These are phyloP conservation scores for Sebastes jordani DNA, from an alignment of 2,797 vertebrate species.

Conservation along the genomic window DNA sequence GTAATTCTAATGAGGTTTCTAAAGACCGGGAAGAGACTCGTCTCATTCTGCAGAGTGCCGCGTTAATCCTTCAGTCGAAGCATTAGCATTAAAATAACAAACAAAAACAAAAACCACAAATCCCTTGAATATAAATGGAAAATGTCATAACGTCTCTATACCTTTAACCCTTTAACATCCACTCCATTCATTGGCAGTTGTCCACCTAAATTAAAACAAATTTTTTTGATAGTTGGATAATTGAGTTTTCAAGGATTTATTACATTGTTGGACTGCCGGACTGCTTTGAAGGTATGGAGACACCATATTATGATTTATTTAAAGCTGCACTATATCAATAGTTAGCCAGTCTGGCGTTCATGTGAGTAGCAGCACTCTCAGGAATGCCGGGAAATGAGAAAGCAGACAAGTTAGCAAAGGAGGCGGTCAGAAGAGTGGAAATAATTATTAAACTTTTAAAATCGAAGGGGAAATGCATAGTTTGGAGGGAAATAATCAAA, in stretches of 20 bases:
- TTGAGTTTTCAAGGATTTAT: neutral
- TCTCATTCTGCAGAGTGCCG: neutral
- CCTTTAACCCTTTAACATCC: neutral
- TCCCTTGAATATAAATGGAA: neutral
- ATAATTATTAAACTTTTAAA: too few species aligned
- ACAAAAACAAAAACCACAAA: neutral
- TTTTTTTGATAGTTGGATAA: neutral
- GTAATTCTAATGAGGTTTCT: neutral
- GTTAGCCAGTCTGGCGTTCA: too few species aligned
- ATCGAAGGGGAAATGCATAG: rapidly evolving
- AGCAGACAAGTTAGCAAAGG: too few species aligned
- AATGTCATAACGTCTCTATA: neutral
- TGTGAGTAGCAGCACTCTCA: too few species aligned
- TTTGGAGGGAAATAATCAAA: too few species aligned
- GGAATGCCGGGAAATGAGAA: too few species aligned
- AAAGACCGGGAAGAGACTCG: neutral
- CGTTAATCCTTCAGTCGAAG: neutral
- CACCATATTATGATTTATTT: neutral
- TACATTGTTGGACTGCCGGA: too few species aligned
- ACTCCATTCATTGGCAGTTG: neutral
- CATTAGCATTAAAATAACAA: conserved; percentile 2
- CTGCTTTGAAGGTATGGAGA: neutral
- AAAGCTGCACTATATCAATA: neutral
- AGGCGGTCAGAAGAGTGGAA: too few species aligned
- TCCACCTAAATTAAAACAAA: neutral